Evolutionary conservation across 2,113 vertebrate species (phyloP), one percentile per base, ranked within the genome.

Genomic region (Rhadina sibilatrix): DNA sequence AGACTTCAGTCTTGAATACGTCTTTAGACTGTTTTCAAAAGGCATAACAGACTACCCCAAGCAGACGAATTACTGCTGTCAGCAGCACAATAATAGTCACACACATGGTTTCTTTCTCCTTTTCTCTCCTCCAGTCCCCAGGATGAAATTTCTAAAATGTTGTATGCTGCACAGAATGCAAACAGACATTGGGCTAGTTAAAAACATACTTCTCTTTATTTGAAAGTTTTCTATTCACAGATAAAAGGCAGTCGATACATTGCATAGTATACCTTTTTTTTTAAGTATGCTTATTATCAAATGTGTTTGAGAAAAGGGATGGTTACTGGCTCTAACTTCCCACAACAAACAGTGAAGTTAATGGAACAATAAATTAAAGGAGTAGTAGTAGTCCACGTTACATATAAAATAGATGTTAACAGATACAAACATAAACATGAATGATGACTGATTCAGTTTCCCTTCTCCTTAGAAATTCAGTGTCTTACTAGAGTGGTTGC

Each of bases 361-460:
- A 96, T 89, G 80, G 85, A 93, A 82, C 77, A 95, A 97, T 95
- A 97, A 96, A 95, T 93, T 90, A 96, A 42, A 93, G 53, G 5
- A 63, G 22, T 46, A 83, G 89, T 91, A 93, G 96, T 96, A 94
- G 72, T 83, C 82, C 82, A 78, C 5, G 25, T 82, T 57, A 75
- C 40, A 46, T 80, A 84, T 59, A 90, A 95, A 89, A 77, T 37
- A 89, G 83, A 56, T 69, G 68, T 83, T 96, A 96, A 93, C 63
- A 96, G 61, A 88, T 47, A 71, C 44, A 91, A 87, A 81, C 28
- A 77, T 35, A 59, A 71, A 71, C 35, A 78, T 49, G 65, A 96
- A 83, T 31, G 25, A 83, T 60, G 72, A 72, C 35, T 72, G 47
- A 47, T 82, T 77, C 22, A 5, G 27, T 74, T 90, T 87, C 53